Percentiles rank a stretch among this genome's conserved stretches.
Conservation (phyloP, 1,140 invertebrate species). For the Drosophila nigrodunni region DNA sequence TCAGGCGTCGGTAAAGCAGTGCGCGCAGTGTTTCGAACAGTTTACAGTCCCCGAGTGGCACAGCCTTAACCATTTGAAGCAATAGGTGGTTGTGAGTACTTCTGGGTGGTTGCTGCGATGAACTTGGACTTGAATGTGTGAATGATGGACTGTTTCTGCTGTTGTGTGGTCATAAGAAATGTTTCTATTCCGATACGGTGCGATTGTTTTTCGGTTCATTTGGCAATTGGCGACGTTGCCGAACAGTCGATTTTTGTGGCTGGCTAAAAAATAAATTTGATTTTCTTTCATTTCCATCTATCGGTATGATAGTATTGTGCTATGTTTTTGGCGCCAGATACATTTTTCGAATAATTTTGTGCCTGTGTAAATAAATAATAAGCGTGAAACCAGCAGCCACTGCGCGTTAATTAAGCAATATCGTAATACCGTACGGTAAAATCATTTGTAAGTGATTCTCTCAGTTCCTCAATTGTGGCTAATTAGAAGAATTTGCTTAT, state of each 20-base stretch:
- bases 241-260: slow-evolving; percentile 36
- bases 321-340: slow-evolving; percentile 55
- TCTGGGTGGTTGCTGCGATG: neutral
- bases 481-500: neutral
- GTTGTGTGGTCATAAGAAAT: slow-evolving; percentile 2
- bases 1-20: slow-evolving; percentile 49
- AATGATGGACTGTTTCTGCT: slow-evolving; percentile 26
- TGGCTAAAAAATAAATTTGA: neutral
- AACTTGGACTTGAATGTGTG: neutral
- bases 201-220: slow-evolving; percentile 25
- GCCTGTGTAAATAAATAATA: slow-evolving; percentile 47
- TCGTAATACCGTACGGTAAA: neutral
- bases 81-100: neutral
- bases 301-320: slow-evolving; percentile 25
- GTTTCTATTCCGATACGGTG: neutral
- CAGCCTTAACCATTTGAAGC: too few species aligned
- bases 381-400: slow-evolving; percentile 2
- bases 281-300: neutral
- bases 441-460: slow-evolving; percentile 24
- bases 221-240: slow-evolving; percentile 16
- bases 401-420: slow-evolving; percentile 26
- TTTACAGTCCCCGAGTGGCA: neutral
- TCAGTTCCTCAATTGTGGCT: neutral
- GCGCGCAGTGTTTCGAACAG: slow-evolving; percentile 16
- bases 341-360: slow-evolving; percentile 35